A percentile compares a stretch with the other conserved stretches of the same genome.
Evolutionary conservation across 2,113 vertebrate genomes (phyloP).

Genomic region (Phyllopteryx taeniolatus): DNA sequence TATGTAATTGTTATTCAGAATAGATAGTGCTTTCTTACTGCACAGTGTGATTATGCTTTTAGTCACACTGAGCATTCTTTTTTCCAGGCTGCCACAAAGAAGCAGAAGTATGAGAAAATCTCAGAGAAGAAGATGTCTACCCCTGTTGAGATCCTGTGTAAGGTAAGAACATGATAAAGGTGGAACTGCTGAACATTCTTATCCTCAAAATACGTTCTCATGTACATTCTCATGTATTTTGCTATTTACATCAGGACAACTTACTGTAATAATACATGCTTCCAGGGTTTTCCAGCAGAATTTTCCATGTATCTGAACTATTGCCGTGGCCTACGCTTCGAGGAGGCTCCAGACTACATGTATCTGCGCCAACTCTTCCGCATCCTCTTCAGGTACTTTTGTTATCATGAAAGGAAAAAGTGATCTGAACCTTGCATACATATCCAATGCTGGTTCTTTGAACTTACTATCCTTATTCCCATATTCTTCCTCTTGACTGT

Average conservation of each 20-base stretch:
- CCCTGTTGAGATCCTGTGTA: slow-evolving; percentile 98
- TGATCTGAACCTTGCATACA: not conserved
- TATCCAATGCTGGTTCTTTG: not conserved
- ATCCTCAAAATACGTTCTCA: too few relatives aligned
- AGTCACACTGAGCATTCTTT: slow-evolving; percentile 40
- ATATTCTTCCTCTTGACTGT: not conserved
- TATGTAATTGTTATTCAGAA: not conserved
- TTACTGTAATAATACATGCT: slow-evolving; percentile 6
- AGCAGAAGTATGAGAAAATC: slow-evolving; percentile 99
- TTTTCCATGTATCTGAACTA: slow-evolving; percentile 99
- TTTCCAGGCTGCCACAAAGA: slow-evolving; percentile 97
- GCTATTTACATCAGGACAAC: not conserved
- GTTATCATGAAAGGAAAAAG: not conserved
- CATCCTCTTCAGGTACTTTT: slow-evolving; percentile 94
- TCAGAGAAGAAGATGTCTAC: slow-evolving; percentile 99
- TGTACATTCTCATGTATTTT: not conserved
- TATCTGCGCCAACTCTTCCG: slow-evolving; percentile 99
- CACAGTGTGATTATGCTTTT: slow-evolving; percentile 9
- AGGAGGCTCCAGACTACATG: slow-evolving; percentile 99
- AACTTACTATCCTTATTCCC: not conserved
- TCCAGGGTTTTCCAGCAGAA: slow-evolving; percentile 96
- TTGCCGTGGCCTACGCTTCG: slow-evolving; percentile 97
- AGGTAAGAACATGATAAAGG: slow-evolving; percentile 74
- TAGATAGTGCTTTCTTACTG: not conserved
- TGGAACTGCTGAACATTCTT: not conserved